Base-by-base conservation (phyloP, 1,140 invertebrate species). In the Lanistes nyassanus region DNA sequence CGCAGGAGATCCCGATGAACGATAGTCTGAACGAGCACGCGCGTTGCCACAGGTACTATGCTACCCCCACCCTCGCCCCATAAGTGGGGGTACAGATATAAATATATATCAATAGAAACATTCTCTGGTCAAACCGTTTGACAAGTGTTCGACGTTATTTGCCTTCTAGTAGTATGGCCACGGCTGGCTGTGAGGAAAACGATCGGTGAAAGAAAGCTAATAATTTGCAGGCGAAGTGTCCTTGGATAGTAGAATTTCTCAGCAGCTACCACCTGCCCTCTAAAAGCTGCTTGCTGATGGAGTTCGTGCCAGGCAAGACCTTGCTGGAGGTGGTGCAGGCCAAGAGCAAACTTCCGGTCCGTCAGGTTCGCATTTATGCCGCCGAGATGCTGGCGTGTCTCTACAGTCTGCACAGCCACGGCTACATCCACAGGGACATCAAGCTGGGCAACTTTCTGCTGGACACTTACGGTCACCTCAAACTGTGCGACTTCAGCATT, bases 371-470 rank as follows among this genome's bases (percentile, higher is more conserved):
- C 9, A n/a, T 36, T 1, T 60, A 60, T 26, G 70, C 70, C 9
- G 53, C 56, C 36, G 55, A 72, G 36, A 72, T 72, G 70, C 56
- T 72, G 55, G 39, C 60, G 53, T 53, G 51, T 16, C 5, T 72
- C 23, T 34, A 13, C 6, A 37, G 34, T 0, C 55, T 72, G 13
- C 70, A 72, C 55, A 31, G 37, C 31, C 23, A 60, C 34, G 70
- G 69, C 70, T 72, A 62, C 70, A 72, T 72, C 34, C 70, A 72
- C 56, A 31, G 70, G 9, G 70, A 72, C 70, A 72, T 72, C 70
- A 72, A 72, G 70, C 55, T 72, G 34, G 19, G 36, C 55, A 72
- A 72, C 70, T 72, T 72, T 55, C 16, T 72, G 6, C 70, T 72
- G 19, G 37, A 62, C 56, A 2, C 13, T 23, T 34, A 36, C 34